phyloP scores from a whole-genome alignment of 2,797 vertebrate species.

The Trachurus trachurus region DNA sequence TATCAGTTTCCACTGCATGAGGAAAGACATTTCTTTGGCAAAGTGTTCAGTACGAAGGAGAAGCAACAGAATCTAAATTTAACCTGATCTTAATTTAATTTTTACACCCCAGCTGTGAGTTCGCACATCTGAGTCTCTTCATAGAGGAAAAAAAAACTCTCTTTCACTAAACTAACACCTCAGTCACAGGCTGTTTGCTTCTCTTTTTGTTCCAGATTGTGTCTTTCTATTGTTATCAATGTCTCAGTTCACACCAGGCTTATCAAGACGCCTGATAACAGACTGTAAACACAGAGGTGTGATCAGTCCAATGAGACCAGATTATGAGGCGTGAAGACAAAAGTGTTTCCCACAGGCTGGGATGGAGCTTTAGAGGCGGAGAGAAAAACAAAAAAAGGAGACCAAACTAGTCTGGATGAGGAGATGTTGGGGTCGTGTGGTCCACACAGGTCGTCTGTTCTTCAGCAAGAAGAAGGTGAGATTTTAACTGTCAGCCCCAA shows the following conservation, averaged over 20 bases:
- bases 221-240: too few relatives aligned
- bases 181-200: background rate
- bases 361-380: too few relatives aligned
- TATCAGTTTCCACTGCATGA: background rate
- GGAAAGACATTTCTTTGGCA: background rate
- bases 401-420: too few relatives aligned
- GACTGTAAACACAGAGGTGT: background rate
- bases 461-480: too few relatives aligned
- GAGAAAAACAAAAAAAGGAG: too few relatives aligned
- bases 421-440: too few relatives aligned
- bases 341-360: too few relatives aligned
- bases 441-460: too few relatives aligned
- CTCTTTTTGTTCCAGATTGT: background rate
- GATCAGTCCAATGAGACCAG: background rate
- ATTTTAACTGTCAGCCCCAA: too few relatives aligned
- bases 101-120: slow-evolving; percentile 23
- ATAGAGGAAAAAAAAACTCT: background rate
- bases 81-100: slow-evolving; percentile 6
- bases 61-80: slow-evolving; percentile 27
- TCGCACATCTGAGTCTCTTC: slow-evolving; percentile 9
- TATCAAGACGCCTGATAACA: background rate
- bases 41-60: background rate
- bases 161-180: background rate
- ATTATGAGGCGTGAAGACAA: background rate
- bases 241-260: background rate